phyloP scores from a whole-genome alignment of 1,140 invertebrate genomes.

The Cydia fagiglandana region DNA sequence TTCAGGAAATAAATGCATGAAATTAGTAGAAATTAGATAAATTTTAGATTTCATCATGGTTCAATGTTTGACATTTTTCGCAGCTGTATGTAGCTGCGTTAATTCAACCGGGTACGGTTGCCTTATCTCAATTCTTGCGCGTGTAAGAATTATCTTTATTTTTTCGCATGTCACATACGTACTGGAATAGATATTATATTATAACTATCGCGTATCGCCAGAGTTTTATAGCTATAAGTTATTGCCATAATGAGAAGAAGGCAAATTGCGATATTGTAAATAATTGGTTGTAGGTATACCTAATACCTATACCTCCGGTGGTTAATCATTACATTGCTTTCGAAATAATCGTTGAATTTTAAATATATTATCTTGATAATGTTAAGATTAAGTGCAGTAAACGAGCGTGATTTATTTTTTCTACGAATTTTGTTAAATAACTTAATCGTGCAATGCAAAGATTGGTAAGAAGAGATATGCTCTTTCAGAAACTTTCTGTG shows the following conservation, averaged over 20 bases:
- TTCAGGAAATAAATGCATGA: too few relatives aligned
- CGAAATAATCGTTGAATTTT: background rate
- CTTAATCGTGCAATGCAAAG: background rate
- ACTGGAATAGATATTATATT: background rate
- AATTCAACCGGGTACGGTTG: constrained; percentile 12
- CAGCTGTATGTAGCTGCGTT: constrained; percentile 8
- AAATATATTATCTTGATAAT: background rate
- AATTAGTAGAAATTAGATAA: background rate
- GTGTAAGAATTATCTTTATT: constrained; percentile 14
- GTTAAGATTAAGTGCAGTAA: background rate
- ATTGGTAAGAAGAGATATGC: constrained; percentile 2
- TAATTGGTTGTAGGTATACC: background rate
- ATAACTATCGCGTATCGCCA: constrained; percentile 7
- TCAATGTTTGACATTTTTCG: background rate
- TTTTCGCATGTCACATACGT: constrained; percentile 11
- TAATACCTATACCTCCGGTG: background rate
- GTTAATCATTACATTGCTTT: background rate
- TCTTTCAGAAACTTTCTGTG: background rate
- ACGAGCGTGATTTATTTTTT: background rate
- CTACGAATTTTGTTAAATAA: background rate
- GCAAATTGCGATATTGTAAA: background rate
- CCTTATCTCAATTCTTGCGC: constrained; percentile 28
- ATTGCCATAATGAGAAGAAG: background rate
- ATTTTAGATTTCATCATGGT: background rate
- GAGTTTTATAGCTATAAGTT: constrained; percentile 6